phyloP scores from a whole-genome alignment of 2,888 invertebrate genomes.

The Xylota segnis region DNA sequence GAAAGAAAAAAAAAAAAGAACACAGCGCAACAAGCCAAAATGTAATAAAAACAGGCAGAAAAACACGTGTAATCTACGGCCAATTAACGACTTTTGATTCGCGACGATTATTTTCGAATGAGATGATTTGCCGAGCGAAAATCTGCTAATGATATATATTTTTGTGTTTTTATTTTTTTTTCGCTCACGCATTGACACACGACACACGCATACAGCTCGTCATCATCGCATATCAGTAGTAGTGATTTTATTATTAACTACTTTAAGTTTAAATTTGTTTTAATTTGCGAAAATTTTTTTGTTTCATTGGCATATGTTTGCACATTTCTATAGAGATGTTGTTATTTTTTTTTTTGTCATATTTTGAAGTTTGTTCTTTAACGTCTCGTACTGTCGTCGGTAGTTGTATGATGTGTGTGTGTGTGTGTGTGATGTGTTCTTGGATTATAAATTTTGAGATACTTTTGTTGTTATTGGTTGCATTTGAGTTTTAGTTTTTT shows the following conservation, averaged over 20 bases:
- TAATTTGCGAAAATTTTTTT: not conserved
- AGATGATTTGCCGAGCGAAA: conserved; percentile 47
- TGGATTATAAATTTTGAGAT: conserved; percentile 24
- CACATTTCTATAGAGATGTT: conserved; percentile 25
- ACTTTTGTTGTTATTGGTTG: conserved; percentile 24
- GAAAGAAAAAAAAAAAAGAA: not conserved
- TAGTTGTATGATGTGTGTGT: too few species aligned
- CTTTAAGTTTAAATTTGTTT: conserved; percentile 17
- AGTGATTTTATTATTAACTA: conserved; percentile 50
- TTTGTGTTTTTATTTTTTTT: conserved; percentile 6
- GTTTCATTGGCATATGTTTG: conserved; percentile 59
- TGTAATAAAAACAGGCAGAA: conserved; percentile 22
- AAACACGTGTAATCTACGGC: conserved; percentile 52
- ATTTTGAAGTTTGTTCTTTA: conserved; percentile 21
- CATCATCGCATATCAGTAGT: conserved; percentile 57
- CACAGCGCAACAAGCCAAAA: not conserved
- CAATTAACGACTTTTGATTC: conserved; percentile 61
- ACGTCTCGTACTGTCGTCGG: conserved; percentile 47
- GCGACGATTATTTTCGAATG: conserved; percentile 62
- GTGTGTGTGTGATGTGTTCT: conserved; percentile 22
- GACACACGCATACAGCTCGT: conserved; percentile 35
- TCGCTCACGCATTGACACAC: conserved; percentile 9
- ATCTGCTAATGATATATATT: conserved; percentile 39
- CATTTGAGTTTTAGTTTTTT: conserved; percentile 23
- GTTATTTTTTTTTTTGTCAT: too few species aligned